Conservation (phyloP, 2,888 invertebrate species). For the Pocota personata region DNA sequence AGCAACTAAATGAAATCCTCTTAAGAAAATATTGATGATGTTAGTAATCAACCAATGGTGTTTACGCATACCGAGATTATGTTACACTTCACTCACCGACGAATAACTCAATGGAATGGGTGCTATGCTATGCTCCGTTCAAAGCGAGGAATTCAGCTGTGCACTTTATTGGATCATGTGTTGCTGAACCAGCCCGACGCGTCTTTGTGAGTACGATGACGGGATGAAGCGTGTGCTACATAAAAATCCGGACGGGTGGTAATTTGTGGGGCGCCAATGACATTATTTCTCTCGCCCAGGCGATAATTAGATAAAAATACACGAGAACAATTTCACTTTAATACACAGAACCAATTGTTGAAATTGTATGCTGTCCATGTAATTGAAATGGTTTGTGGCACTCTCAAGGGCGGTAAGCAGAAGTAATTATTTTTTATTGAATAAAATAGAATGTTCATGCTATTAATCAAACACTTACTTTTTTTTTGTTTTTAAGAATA, state of each 20-base stretch:
- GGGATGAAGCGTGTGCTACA: conserved; percentile 41
- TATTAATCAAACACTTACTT: conserved; percentile 19
- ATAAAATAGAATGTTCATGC: conserved; percentile 21
- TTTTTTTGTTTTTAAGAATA: background rate
- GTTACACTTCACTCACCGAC: conserved; percentile 45
- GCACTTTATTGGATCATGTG: conserved; percentile 65
- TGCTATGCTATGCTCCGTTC: background rate
- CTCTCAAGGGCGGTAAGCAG: conserved; percentile 17
- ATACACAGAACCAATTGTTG: conserved; percentile 56
- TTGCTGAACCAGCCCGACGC: conserved; percentile 23
- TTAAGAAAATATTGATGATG: conserved; percentile 61
- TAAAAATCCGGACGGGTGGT: conserved; percentile 71
- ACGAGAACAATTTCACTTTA: conserved; percentile 69
- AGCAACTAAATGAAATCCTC: conserved; percentile 52
- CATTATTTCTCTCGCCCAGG: conserved; percentile 65
- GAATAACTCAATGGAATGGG: background rate
- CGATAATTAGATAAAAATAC: conserved; percentile 73
- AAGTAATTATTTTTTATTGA: conserved; percentile 50
- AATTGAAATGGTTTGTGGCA: conserved; percentile 60
- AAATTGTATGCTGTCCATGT: conserved; percentile 44
- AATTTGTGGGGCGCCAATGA: conserved; percentile 73
- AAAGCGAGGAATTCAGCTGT: conserved; percentile 55
- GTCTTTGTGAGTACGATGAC: conserved; percentile 20
- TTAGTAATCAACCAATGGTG: conserved; percentile 56
- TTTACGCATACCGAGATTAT: conserved; percentile 55